phyloP scores from a whole-genome alignment of 2,797 vertebrate genomes.

The Molothrus aeneus region DNA sequence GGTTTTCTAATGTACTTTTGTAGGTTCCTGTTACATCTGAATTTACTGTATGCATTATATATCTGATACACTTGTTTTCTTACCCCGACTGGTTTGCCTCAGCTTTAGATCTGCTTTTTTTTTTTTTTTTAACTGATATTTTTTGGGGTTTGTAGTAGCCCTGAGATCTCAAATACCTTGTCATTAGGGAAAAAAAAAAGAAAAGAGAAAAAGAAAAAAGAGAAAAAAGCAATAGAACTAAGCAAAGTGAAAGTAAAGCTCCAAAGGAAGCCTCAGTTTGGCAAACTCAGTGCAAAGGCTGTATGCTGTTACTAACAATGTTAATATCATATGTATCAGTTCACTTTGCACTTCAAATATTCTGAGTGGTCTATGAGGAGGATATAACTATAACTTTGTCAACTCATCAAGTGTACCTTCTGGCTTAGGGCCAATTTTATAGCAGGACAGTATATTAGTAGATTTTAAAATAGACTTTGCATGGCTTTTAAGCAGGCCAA shows the following conservation, averaged over 20 bases:
- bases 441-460: neutral
- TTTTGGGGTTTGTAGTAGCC: neutral
- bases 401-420: neutral
- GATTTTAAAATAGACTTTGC: neutral
- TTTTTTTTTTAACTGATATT: neutral
- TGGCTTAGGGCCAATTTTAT: neutral
- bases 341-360: neutral
- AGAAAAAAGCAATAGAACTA: neutral
- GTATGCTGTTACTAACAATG: neutral
- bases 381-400: neutral
- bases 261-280: neutral
- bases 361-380: neutral
- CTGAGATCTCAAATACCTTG: neutral
- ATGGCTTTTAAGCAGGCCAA: neutral
- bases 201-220: neutral
- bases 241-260: neutral
- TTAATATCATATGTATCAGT: neutral
- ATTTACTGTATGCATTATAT: neutral
- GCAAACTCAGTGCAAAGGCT: neutral
- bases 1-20: neutral
- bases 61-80: neutral
- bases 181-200: accelerated
- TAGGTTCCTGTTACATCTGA: neutral
- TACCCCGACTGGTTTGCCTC: neutral
- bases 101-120: neutral